Base-by-base conservation (phyloP, 2,113 vertebrate species). In the Cryptoleucopteryx plumbea region DNA sequence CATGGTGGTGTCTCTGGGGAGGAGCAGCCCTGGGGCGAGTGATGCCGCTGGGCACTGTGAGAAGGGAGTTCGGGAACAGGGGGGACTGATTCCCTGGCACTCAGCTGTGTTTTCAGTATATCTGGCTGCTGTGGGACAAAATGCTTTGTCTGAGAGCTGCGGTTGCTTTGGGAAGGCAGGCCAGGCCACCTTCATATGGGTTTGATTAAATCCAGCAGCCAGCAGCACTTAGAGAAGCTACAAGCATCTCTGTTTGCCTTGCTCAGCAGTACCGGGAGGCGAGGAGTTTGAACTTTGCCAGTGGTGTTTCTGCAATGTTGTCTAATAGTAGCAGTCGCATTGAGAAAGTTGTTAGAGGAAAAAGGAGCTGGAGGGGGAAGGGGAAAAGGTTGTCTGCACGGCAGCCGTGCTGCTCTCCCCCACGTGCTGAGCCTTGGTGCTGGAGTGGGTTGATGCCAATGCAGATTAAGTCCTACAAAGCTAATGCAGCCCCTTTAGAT, bases 181-280 rank as follows among this genome's bases (percentile, higher is more conserved):
- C 92, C 47, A 56, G 58, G 70, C 66, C 53, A 86, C 61, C 45
- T 50, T 88, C 92, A 48, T 58, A 23, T 50, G 86, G 72, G 16
- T 88, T 83, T 94, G 25, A 87, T 94, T 95, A 91, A 87, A 86
- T 77, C 56, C 68, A 83, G 17, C 43, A 56, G 38, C 45, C 42
- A 75, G 29, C 63, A 79, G 32, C 34, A 17, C 38, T 81, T 43
- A 72, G 18, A 36, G 72, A 94, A 92, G 36, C 77, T 75, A 23
- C 43, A 62, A 38, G 72, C 73, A 66, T 81, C 52, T 83, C 52
- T 70, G 53, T 93, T 71, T 90, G 78, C 59, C 48, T 88, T 82
- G 65, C 82, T 93, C 5, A 13, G 73, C 52, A 81, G 63, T 77
- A 34, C n/a, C 4, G 2, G 85, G 53, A 86, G 34, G n/a, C 0